A percentile compares a stretch with the other conserved stretches of the same genome.
phyloP scores from a whole-genome alignment of 1,140 invertebrate genomes.

The Drosophila watanabei region DNA sequence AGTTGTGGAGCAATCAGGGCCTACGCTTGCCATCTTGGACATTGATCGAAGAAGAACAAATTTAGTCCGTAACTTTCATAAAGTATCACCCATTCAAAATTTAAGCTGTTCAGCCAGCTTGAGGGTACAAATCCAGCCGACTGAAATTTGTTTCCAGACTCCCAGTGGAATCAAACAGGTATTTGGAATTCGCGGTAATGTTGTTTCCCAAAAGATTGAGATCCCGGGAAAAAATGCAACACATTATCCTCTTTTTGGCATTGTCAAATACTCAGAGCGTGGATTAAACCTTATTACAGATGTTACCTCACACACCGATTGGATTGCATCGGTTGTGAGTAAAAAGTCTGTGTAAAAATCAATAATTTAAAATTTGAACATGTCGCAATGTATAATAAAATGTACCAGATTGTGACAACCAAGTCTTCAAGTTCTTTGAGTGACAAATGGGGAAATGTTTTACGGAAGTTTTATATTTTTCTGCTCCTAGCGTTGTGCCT shows the following conservation, averaged over 20 bases:
- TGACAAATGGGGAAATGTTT: neutral
- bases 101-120: neutral
- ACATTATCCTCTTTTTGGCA: neutral
- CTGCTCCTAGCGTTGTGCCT: neutral
- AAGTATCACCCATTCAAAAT: too few relatives aligned
- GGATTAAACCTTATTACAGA: neutral
- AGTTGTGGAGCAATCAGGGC: too few relatives aligned
- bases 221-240: neutral
- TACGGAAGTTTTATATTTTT: neutral
- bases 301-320: neutral
- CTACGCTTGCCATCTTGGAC: neutral
- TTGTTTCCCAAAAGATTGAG: neutral
- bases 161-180: neutral
- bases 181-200: slow-evolving; percentile 1
- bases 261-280: neutral
- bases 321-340: neutral
- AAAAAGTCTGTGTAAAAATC: too few relatives aligned
- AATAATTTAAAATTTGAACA: neutral
- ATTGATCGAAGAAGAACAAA: neutral
- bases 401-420: neutral
- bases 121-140: too few relatives aligned
- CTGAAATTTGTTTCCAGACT: neutral
- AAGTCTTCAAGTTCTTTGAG: neutral
- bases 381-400: neutral
- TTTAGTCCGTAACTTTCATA: accelerated